Evolutionary conservation across 2,888 invertebrate species (phyloP).

Genomic region (Tetranychus piercei): DNA sequence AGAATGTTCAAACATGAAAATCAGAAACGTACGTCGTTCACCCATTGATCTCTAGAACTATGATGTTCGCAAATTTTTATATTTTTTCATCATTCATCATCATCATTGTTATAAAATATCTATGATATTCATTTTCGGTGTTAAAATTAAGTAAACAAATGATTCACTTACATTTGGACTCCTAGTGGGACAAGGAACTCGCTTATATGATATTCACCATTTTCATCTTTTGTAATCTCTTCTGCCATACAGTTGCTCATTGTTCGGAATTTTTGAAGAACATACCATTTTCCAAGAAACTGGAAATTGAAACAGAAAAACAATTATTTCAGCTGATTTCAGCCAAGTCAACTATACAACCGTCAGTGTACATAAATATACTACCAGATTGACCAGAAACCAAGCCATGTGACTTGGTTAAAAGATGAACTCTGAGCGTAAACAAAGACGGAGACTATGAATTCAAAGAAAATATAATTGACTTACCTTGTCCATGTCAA

Average conservation of each 20-base stretch:
- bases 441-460: background rate
- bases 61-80: too few relatives aligned
- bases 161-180: background rate
- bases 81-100: too few relatives aligned
- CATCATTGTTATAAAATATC: too few relatives aligned
- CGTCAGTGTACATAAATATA: too few relatives aligned
- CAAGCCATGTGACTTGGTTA: background rate
- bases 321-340: too few relatives aligned
- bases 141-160: too few relatives aligned
- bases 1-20: too few relatives aligned
- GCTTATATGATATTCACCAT: background rate
- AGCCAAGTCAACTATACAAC: too few relatives aligned
- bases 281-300: slow-evolving; percentile 63
- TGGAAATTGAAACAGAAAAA: slow-evolving; percentile 29
- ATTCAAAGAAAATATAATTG: slow-evolving; percentile 20
- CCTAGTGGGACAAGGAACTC: background rate
- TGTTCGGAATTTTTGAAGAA: slow-evolving; percentile 61
- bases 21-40: too few relatives aligned
- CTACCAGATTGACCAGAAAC: background rate
- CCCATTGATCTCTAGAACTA: too few relatives aligned
- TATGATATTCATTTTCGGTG: too few relatives aligned
- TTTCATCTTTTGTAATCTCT: slow-evolving; percentile 44
- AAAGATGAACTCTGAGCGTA: background rate
- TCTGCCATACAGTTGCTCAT: slow-evolving; percentile 58
- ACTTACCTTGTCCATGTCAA: slow-evolving; percentile 44